Evolutionary conservation across 2,888 invertebrate species (phyloP).

Genomic region (Mactromeris polynyma): DNA sequence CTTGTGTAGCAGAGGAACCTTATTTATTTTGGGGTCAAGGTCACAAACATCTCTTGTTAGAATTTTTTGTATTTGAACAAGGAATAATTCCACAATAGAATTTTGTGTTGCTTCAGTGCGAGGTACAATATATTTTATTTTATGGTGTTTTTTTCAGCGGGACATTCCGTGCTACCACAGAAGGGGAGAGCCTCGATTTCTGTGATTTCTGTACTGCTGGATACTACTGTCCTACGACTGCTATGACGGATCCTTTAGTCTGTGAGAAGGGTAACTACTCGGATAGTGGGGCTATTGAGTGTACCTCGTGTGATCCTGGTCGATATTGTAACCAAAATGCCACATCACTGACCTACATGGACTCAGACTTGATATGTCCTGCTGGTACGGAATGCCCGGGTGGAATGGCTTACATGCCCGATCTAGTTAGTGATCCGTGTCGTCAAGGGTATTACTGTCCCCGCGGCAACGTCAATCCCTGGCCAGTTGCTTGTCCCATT

Average conservation of each 20-base stretch:
- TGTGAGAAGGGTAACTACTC: conserved; percentile 86
- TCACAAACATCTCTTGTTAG: not conserved
- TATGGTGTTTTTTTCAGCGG: conserved; percentile 76
- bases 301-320: conserved; percentile 82
- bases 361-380: conserved; percentile 77
- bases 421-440: conserved; percentile 80
- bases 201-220: conserved; percentile 84
- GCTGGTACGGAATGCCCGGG: conserved; percentile 85
- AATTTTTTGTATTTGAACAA: too few relatives aligned
- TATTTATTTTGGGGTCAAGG: too few relatives aligned
- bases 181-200: conserved; percentile 76
- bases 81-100: not conserved
- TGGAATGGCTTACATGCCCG: conserved; percentile 82
- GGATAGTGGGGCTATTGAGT: conserved; percentile 78
- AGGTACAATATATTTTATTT: not conserved
- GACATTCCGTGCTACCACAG: conserved; percentile 75
- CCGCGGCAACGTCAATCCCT: conserved; percentile 84
- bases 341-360: conserved; percentile 80
- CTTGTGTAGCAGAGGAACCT: too few relatives aligned
- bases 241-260: conserved; percentile 77
- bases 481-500: conserved; percentile 84
- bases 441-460: conserved; percentile 85
- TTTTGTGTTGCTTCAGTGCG: not conserved
- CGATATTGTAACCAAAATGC: conserved; percentile 84
- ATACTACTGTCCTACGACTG: conserved; percentile 83